Evolutionary conservation across 1,140 invertebrate species (phyloP).

Genomic region (Drosophila malerkotliana): DNA sequence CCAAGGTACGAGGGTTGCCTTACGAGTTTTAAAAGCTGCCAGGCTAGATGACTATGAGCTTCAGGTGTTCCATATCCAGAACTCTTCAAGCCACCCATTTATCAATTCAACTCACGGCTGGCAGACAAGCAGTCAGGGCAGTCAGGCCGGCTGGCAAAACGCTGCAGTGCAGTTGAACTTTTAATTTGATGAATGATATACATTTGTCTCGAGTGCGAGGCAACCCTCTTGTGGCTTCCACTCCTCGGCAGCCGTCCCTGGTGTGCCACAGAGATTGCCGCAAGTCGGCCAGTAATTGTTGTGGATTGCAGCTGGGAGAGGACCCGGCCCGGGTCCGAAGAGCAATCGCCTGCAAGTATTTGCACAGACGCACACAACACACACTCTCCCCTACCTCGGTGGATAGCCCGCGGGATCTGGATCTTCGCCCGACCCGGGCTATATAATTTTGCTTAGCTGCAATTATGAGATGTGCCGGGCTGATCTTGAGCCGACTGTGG

Average conservation of each 20-base stretch:
- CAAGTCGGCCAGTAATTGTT: conserved; percentile 64
- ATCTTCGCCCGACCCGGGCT: conserved; percentile 27
- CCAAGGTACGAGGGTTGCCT: conserved; percentile 34
- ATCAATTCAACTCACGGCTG: conserved; percentile 61
- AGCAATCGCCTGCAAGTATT: conserved; percentile 63
- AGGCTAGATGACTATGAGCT: background rate
- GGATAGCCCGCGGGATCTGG: conserved; percentile 20
- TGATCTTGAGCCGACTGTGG: conserved; percentile 53
- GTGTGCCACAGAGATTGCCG: conserved; percentile 50
- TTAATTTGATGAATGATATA: conserved; percentile 83
- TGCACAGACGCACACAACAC: conserved; percentile 43
- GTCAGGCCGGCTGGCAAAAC: conserved; percentile 57
- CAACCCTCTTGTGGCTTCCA: conserved; percentile 14
- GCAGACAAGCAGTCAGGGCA: conserved; percentile 31
- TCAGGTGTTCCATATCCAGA: background rate
- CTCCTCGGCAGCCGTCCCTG: conserved; percentile 3
- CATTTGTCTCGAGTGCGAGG: conserved; percentile 76
- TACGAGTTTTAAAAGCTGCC: background rate
- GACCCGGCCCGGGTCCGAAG: conserved; percentile 36
- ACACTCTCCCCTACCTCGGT: too few relatives aligned
- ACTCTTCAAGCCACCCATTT: conserved; percentile 42
- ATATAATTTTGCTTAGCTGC: conserved; percentile 81
- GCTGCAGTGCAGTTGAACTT: conserved; percentile 73
- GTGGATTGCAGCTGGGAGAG: conserved; percentile 61
- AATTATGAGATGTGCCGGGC: conserved; percentile 75